These are phyloP conservation scores for Argopecten irradians DNA, from an alignment of 1,140 invertebrate genomes.

Conservation along the genomic window DNA sequence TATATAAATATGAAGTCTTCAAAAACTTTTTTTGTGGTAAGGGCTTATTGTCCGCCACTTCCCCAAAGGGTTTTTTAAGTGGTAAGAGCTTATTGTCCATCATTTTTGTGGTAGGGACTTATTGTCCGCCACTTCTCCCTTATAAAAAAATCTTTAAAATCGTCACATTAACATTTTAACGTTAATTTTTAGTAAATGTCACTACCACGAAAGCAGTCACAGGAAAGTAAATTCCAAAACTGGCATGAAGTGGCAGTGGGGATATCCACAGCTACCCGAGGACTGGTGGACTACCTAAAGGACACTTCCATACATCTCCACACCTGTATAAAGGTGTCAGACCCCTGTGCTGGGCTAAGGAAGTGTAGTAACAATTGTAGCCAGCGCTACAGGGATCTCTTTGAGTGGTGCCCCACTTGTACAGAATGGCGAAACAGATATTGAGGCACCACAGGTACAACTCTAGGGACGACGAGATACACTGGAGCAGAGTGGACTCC, in stretches of 20 bases:
- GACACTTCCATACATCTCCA: neutral
- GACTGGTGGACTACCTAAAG: neutral
- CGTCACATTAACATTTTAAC: neutral
- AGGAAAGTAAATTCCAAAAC: conserved; percentile 10
- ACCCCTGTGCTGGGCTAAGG: neutral
- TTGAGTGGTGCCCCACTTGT: neutral
- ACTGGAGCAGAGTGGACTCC: neutral
- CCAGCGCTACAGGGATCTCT: neutral
- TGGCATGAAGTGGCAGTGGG: neutral
- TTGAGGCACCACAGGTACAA: neutral
- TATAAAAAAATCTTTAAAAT: no score
- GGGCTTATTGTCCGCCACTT: no score
- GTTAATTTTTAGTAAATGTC: neutral
- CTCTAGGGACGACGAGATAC: neutral
- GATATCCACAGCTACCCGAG: neutral
- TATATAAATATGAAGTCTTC: no score
- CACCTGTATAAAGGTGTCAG: neutral
- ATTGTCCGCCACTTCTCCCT: no score
- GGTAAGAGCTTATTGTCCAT: no score
- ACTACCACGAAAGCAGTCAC: neutral
- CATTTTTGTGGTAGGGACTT: no score
- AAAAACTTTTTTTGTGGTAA: no score
- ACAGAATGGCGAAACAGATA: neutral
- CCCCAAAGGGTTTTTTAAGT: no score
- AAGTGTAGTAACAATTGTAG: neutral